Base-by-base conservation (phyloP, 2,888 invertebrate species). In the Agrotis exclamationis region DNA sequence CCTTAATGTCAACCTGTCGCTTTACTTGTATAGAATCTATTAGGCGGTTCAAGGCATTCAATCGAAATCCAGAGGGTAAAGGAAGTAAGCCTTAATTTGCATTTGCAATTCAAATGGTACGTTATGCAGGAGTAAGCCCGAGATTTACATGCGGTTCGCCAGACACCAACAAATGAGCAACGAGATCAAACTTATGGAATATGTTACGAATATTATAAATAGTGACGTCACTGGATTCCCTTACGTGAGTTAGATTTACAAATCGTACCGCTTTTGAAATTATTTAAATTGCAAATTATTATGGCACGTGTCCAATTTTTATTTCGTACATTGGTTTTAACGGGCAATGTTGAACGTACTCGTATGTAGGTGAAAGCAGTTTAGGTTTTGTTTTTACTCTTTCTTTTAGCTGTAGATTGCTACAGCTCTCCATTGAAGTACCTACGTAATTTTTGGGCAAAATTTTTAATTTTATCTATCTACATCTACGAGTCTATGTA, bases 61-160 rank as follows among this genome's bases (percentile, higher is more conserved):
- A 78, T 79, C 56, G 60, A 50, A 63, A 68, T 75, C 68, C 69
- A 76, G 47, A 76, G 60, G 62, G 66, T 62, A 60, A 80, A 76
- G 77, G 70, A 76, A 76, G 70, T 76, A 70, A 79, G 82, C 82
- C 80, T 88, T 87, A 85, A 90, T 91, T 90, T 90, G 74, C 85
- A 90, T 92, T 91, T 89, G 87, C 89, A 91, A 89, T 91, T 90
- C 89, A 90, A 90, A 91, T 89, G 76, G 76, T 80, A 86, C 81
- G 85, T 86, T 86, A 84, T 86, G 83, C 85, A 83, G 82, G 82
- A 85, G 85, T 86, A 86, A 87, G 84, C 85, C 82, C 71, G 70
- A 77, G 83, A 91, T 89, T 90, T 89, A 85, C 86, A 86, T 86
- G 85, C 83, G 84, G 83, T 76, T 79, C 79, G 74, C 58, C 22